Base-by-base conservation (phyloP, 2,797 vertebrate genomes). In the Eupleurogrammus muticus region DNA sequence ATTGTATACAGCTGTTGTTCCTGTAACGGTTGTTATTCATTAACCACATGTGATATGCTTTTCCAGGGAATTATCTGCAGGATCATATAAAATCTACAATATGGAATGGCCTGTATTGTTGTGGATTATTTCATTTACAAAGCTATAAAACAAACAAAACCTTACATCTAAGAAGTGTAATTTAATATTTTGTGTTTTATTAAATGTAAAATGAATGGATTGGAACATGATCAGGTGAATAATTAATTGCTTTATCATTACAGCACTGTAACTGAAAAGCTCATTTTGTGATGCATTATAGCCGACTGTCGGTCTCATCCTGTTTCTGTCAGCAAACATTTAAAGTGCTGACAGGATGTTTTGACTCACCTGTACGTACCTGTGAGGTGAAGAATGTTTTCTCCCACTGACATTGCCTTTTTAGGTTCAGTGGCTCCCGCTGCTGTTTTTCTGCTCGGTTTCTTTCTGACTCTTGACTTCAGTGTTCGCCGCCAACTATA, bases 371-470 rank as follows among this genome's bases (percentile, higher is more conserved):
- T 57, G 64, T 12, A 0, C 48, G 11, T 7, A 48, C 42, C 35
- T 62, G 5, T 28, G 10, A 8, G 11, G 35, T 2, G 40, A 65
- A 4, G 0, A 17, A 42, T 46, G 16, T 34, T 72, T 59, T 48
- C 16, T 54, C 12, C 38, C 14, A 2, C 49, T 13, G 1, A n/a
- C 21, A 5, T 28, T 40, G 23, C 40, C 20, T 69, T 58, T 78
- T 67, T 9, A 78, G n/a, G 49, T 38, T 50, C 52, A 73, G 70
- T 66, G 75, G 61, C 66, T 82, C 55, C 70, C 59, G n/a, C 55
- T 16, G 66, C 17, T 49, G 3, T 69, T 76, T 75, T 75, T 62
- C 70, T 66, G 16, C 51, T 58, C 4, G 0, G 2, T 69, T 51
- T 16, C 74, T 80, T 80, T 16, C 38, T 42, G 14, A n/a, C 0